Percentiles rank a stretch among this genome's conserved stretches.
phyloP scores from a whole-genome alignment of 2,113 vertebrate genomes.

The Actenoides hombroni region DNA sequence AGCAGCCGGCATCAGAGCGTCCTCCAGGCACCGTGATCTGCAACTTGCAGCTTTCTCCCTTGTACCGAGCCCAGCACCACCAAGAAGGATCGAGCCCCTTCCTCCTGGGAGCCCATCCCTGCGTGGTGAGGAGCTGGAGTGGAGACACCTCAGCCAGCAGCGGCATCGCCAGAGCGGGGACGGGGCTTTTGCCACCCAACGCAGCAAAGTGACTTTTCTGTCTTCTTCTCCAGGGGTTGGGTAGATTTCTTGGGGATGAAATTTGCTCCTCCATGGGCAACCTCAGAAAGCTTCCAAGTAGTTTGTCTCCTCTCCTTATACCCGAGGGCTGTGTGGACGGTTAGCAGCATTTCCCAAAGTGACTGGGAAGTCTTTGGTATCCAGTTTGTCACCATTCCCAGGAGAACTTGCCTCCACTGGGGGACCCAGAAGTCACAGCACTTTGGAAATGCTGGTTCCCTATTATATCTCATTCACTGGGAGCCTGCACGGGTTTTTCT shows the following conservation, averaged over 20 bases:
- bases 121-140: rapidly evolving
- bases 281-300: not conserved
- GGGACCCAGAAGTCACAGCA: not conserved
- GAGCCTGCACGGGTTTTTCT: not conserved
- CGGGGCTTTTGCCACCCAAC: not conserved
- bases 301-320: not conserved
- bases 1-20: not conserved
- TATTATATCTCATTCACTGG: rapidly evolving
- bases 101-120: not conserved
- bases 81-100: rapidly evolving
- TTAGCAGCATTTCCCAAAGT: not conserved
- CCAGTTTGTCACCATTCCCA: not conserved
- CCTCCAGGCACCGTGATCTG: not conserved
- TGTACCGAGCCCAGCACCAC: rapidly evolving
- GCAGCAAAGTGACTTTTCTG: not conserved
- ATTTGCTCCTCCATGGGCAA: not conserved
- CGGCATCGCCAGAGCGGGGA: rapidly evolving
- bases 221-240: not conserved
- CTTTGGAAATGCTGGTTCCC: not conserved
- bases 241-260: not conserved
- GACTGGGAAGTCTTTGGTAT: not conserved
- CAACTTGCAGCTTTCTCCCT: not conserved
- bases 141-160: not conserved
- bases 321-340: rapidly evolving
- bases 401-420: not conserved